A percentile compares a stretch with the other conserved stretches of the same genome.
Conservation (phyloP, 2,113 vertebrate genomes). For the Chaetorhynchus papuensis region DNA sequence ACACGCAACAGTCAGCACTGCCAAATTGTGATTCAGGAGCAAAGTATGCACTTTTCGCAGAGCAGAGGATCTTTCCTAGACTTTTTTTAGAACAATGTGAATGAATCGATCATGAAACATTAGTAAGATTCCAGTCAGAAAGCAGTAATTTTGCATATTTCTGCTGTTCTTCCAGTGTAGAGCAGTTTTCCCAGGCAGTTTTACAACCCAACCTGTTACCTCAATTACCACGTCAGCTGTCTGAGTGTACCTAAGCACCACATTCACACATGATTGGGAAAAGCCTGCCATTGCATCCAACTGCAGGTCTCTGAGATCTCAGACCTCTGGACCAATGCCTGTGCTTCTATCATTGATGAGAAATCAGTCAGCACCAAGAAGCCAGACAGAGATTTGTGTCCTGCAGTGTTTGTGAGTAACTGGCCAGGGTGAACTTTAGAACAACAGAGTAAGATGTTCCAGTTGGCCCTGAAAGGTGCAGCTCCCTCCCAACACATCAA, state of each 20-base stretch:
- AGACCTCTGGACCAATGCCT: neutral
- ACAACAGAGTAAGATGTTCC: neutral
- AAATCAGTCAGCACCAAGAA: neutral
- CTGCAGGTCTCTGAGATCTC: neutral
- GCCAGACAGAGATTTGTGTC: neutral
- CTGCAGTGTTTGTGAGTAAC: neutral
- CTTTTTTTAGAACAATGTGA: neutral
- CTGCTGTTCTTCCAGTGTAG: neutral
- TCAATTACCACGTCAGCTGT: neutral
- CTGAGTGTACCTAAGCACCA: neutral
- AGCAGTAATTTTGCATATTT: neutral
- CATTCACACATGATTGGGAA: neutral
- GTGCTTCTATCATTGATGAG: neutral
- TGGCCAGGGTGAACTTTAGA: neutral
- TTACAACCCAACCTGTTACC: neutral
- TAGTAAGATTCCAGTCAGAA: neutral
- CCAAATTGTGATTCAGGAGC: slow-evolving; percentile 23
- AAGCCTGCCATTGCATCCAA: neutral
- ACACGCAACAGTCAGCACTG: neutral
- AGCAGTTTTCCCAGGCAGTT: neutral
- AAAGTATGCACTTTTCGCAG: neutral
- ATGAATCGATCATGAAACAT: neutral
- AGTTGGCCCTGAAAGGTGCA: neutral
- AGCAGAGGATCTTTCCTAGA: neutral
- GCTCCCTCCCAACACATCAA: neutral